phyloP scores from a whole-genome alignment of 2,797 vertebrate species.

The Poeciliopsis infans region DNA sequence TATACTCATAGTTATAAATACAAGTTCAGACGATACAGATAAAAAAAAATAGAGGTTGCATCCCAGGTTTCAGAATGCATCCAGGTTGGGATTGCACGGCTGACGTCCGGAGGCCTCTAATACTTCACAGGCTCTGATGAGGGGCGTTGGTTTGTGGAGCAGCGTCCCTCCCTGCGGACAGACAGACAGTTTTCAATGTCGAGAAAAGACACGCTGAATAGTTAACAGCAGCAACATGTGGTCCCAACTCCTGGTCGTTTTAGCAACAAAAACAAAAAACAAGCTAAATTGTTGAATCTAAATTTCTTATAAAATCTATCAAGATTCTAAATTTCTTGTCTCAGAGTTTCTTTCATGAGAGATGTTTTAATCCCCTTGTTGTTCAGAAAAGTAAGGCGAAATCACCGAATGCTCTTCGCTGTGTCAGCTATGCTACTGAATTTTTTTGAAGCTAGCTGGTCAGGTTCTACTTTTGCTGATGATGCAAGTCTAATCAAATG shows the following conservation, averaged over 20 bases:
- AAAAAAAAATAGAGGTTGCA: background rate
- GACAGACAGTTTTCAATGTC: background rate
- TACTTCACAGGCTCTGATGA: constrained; percentile 35
- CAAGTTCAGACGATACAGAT: constrained; percentile 2
- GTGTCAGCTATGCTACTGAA: too few species aligned
- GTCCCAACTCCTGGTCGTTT: background rate
- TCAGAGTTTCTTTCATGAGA: background rate
- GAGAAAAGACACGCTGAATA: background rate
- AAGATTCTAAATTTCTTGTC: background rate
- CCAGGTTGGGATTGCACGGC: background rate
- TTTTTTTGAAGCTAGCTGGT: background rate
- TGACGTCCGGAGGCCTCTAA: constrained; percentile 25
- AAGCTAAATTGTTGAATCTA: background rate
- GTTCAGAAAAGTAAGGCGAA: background rate
- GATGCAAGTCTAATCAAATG: background rate
- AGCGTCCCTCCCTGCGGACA: constrained; percentile 69
- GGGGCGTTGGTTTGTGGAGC: constrained; percentile 61
- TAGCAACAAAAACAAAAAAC: background rate
- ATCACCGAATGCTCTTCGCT: background rate
- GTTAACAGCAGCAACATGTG: background rate
- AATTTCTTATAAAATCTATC: background rate
- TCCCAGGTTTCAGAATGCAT: constrained; percentile 9
- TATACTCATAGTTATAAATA: constrained; percentile 33
- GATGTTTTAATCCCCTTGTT: background rate
- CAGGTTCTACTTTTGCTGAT: background rate